phyloP scores from a whole-genome alignment of 2,888 invertebrate genomes.

The Dendrolimus pini region DNA sequence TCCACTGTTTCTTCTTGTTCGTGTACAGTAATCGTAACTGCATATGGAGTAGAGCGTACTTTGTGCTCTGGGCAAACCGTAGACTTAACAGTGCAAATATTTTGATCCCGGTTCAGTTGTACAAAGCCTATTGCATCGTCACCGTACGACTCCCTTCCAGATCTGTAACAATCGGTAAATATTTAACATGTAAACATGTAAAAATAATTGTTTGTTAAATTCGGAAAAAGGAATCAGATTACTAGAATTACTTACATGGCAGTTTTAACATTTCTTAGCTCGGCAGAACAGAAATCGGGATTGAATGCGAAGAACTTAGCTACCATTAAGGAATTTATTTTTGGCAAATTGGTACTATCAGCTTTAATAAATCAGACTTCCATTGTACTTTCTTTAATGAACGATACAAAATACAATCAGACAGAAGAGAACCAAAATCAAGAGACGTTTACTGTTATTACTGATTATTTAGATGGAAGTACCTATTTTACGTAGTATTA shows the following conservation, averaged over 20 bases:
- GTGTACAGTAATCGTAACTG: too few species aligned
- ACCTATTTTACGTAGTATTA: too few species aligned
- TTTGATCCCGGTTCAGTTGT: conserved; percentile 17
- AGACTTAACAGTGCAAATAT: conserved; percentile 19
- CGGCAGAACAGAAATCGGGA: conserved; percentile 3
- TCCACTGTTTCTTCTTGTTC: too few species aligned
- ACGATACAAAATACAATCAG: too few species aligned
- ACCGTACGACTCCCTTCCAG: conserved; percentile 18
- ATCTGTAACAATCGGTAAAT: conserved; percentile 6
- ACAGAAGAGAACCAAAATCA: too few species aligned
- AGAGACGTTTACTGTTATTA: too few species aligned
- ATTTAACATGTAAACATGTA: background rate
- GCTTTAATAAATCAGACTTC: conserved; percentile 6
- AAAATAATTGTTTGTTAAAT: conserved; percentile 1
- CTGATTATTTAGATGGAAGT: too few species aligned
- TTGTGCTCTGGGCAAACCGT: conserved; percentile 29
- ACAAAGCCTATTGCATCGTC: conserved; percentile 25
- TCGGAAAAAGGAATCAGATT: background rate
- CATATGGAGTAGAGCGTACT: conserved; percentile 19
- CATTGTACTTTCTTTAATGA: too few species aligned
- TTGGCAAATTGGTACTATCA: conserved; percentile 4
- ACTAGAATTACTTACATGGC: conserved; percentile 2
- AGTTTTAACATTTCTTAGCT: conserved; percentile 6
- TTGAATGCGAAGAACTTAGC: conserved; percentile 1
- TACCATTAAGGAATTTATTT: conserved; percentile 2